Evolutionary conservation across 2,113 vertebrate species (phyloP), one percentile per base, ranked within the genome.

Genomic region (Mus spicilegus): DNA sequence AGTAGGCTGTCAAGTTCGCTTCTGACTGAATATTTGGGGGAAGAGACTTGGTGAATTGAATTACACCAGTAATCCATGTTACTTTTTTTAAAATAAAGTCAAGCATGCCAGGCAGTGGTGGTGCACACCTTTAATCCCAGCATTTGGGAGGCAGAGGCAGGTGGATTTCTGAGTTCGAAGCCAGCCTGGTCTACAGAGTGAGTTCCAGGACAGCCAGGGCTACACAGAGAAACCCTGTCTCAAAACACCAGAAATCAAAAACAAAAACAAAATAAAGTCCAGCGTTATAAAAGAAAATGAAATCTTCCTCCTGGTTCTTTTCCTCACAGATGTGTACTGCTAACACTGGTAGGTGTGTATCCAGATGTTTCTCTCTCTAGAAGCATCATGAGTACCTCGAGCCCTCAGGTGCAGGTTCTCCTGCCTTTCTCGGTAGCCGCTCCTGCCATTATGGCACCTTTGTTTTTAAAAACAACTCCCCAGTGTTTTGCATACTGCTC

Each of bases 381-480:
- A 84, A 54, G 26, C 2, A 49, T 49, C 77, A 88, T 54, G 84
- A 13, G 19, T 8, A 7, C 39, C 49, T 73, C 39, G 26, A 0
- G 39, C 22, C 16, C 19, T 42, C n/a, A 8, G 46, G 42, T 95
- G n/a, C 42, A 36, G 82, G 33, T 42, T 51, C 0, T 95, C 76
- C 69, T 1, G 49, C 0, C 63, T 51, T 17, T 81, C 4, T 97
- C 99, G 99, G 99, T 99, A 96, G n/a, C 97, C 99, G 46, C 93
- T 99, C 99, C 9, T 99, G 99, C 98, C 99, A 99, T 11, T 99
- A 99, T 0, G 99, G 99, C 76, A 99, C 99, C 3, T 99, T 99
- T 65, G 22, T 42, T 91, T 91, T 89, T 51, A 65, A 87, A 81
- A 94, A 82, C 36, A 93, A 14, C 49, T 77, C 46, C 63, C 2